A percentile compares a stretch with the other conserved stretches of the same genome.
Evolutionary conservation across 2,113 vertebrate species (phyloP).

Genomic region (Bucco capensis): DNA sequence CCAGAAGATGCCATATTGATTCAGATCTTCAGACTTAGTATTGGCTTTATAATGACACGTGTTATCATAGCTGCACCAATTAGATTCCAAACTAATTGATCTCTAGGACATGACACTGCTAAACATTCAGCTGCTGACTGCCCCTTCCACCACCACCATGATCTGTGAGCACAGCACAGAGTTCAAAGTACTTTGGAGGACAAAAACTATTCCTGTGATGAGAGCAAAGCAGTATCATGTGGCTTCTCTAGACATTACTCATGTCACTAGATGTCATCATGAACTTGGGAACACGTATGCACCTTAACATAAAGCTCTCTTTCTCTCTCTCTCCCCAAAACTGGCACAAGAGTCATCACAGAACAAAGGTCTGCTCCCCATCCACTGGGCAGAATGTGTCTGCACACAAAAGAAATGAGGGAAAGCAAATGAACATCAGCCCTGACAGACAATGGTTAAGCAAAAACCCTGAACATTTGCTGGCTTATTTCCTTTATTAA

Average conservation of each 20-base stretch:
- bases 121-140: neutral
- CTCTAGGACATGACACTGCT: neutral
- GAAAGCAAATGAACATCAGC: neutral
- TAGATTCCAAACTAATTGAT: slow-evolving; percentile 21
- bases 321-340: too few species aligned
- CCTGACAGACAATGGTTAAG: neutral
- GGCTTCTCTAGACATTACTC: neutral
- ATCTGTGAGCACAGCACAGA: neutral
- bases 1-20: neutral
- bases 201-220: neutral
- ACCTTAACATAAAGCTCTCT: neutral
- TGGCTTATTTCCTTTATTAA: slow-evolving; percentile 61
- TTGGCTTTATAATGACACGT: neutral
- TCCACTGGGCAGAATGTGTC: neutral
- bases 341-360: neutral
- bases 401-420: neutral
- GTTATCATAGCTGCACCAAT: neutral
- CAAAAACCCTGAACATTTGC: slow-evolving; percentile 23
- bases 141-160: neutral
- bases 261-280: neutral
- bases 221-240: neutral
- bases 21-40: slow-evolving; percentile 17
- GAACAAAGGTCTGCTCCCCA: neutral
- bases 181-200: neutral
- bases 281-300: neutral